Base-by-base conservation (phyloP, 1,140 invertebrate genomes). In the Drosophila aff. region DNA sequence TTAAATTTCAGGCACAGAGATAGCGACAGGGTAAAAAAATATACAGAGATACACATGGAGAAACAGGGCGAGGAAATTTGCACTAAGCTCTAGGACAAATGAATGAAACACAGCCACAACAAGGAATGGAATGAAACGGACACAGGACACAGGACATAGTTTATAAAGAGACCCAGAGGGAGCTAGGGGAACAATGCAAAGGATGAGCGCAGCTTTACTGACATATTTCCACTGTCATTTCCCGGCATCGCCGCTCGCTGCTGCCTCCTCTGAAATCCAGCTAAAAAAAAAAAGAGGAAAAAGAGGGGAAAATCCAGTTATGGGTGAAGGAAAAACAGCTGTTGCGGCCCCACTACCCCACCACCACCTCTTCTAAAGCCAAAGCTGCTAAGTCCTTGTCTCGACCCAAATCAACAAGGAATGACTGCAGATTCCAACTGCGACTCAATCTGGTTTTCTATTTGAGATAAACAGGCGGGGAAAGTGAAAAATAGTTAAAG, bases 171-270 rank as follows among this genome's bases (percentile, higher is more conserved):
- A 16, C 21, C 5, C 9, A 13, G 38, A 31, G 33, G n/a, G 1
- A 36, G 6, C 2, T 5, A 26, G 52, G 38, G 46, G 63, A 64
- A 76, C 72, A 76, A 62, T 81, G 59, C 72, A 72, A 71, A 61
- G 71, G 71, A 74, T 74, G 64, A 73, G 73, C 52, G 46, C 60
- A 50, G 75, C 74, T 73, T 76, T 67, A 44, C 74, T 72, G 81
- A 83, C 84, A 87, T 84, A 89, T 89, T 89, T 89, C 73, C 69
- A 89, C 68, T 87, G 83, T 89, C 84, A 82, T 80, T 80, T 86
- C 66, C 59, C 69, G 33, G 52, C 46, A 66, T 26, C 40, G 40
- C 52, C 15, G 9, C 26, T 7, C 9, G 16, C 15, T 4, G 4
- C 52, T 52, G 13, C 15, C 33, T 55, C 18, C 49, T 55, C 63